A percentile compares a stretch with the other conserved stretches of the same genome.
These are phyloP conservation scores for Callitettix versicolor DNA, from an alignment of 1,140 invertebrate genomes.

Conservation along the genomic window DNA sequence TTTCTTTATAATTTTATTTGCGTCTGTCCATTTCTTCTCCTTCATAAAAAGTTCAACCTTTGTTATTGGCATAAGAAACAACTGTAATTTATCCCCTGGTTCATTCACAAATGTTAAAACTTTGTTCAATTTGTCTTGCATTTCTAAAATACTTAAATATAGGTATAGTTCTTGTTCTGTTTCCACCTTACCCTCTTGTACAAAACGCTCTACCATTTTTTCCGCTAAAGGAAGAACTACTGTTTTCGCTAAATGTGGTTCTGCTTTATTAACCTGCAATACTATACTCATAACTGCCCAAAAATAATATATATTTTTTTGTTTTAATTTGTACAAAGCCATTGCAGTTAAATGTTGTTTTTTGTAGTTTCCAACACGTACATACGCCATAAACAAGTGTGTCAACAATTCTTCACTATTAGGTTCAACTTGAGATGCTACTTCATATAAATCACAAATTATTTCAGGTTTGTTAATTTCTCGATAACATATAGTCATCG, in stretches of 20 bases:
- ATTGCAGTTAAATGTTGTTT: slow-evolving; percentile 84
- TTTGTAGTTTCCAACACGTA: slow-evolving; percentile 81
- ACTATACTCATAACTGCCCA: slow-evolving; percentile 95
- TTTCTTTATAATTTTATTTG: slow-evolving; percentile 43
- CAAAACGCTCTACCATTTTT: slow-evolving; percentile 67
- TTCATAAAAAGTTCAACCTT: slow-evolving; percentile 63
- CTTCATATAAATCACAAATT: slow-evolving; percentile 81
- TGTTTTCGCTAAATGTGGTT: slow-evolving; percentile 33
- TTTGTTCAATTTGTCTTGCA: slow-evolving; percentile 68
- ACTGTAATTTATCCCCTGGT: slow-evolving; percentile 50
- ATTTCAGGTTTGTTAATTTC: slow-evolving; percentile 81
- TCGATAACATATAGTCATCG: slow-evolving; percentile 88
- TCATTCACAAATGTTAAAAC: slow-evolving; percentile 69
- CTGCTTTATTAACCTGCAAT: slow-evolving; percentile 59
- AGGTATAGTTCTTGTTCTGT: slow-evolving; percentile 86
- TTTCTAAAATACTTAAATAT: slow-evolving; percentile 82
- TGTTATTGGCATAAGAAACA: slow-evolving; percentile 45
- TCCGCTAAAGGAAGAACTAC: slow-evolving; percentile 28
- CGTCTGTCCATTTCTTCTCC: slow-evolving; percentile 57
- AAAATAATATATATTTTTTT: slow-evolving; percentile 94
- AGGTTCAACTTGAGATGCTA: slow-evolving; percentile 73
- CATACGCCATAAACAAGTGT: slow-evolving; percentile 92
- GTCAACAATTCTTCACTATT: slow-evolving; percentile 85
- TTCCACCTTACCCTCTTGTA: slow-evolving; percentile 80
- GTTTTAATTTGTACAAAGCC: slow-evolving; percentile 76